Evolutionary conservation across 2,113 vertebrate genomes (phyloP).

Genomic region (Copsychus sechellarum): DNA sequence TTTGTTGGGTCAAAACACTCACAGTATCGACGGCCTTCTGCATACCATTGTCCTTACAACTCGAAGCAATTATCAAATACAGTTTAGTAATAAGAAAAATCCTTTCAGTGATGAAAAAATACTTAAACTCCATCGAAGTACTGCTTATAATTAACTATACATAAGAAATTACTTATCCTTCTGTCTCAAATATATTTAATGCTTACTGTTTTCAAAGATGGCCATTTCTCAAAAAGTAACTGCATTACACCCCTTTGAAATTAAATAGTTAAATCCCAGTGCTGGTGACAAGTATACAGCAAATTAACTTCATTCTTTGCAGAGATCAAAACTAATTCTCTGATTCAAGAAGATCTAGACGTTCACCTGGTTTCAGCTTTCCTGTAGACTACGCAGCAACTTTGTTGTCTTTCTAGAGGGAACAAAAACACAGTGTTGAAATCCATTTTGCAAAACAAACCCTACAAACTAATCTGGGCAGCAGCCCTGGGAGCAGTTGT

Average conservation of each 20-base stretch:
- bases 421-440: constrained; percentile 18
- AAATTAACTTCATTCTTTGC: constrained; percentile 84
- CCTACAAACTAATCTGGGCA: background rate
- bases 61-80: constrained; percentile 85
- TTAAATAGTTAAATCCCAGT: constrained; percentile 83
- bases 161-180: constrained; percentile 81
- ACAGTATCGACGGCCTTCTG: constrained; percentile 88
- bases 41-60: constrained; percentile 77
- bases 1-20: constrained; percentile 84
- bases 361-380: constrained; percentile 69
- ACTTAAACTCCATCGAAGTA: constrained; percentile 84
- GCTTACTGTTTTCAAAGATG: constrained; percentile 76
- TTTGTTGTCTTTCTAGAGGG: constrained; percentile 95
- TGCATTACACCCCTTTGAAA: constrained; percentile 76
- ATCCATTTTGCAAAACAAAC: background rate
- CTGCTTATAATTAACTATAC: constrained; percentile 80
- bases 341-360: constrained; percentile 77
- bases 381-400: constrained; percentile 87
- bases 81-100: constrained; percentile 84
- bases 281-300: constrained; percentile 91
- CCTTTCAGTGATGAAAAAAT: constrained; percentile 87
- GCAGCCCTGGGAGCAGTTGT: background rate
- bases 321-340: constrained; percentile 80
- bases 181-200: constrained; percentile 84
- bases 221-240: constrained; percentile 75